A percentile compares a stretch with the other conserved stretches of the same genome.
Conservation (phyloP, 1,140 invertebrate species). For the Psilanteris sp. region DNA sequence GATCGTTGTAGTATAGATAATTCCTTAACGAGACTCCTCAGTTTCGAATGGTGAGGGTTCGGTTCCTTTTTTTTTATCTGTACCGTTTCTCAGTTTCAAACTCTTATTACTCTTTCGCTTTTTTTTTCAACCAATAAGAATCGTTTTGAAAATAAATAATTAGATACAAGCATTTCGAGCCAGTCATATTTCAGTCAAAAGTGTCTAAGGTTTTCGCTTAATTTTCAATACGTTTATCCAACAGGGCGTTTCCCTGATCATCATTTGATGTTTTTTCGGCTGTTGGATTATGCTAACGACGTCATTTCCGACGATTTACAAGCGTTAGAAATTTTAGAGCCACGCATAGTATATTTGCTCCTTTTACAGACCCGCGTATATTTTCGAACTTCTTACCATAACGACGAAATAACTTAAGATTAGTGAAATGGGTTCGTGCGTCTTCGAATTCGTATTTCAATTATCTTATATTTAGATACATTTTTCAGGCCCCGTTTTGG, state of each 20-base stretch:
- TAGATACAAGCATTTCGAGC: constrained; percentile 21
- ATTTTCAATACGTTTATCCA: constrained; percentile 28
- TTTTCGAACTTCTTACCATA: constrained; percentile 21
- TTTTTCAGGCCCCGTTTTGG: too few relatives aligned
- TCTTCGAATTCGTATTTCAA: constrained; percentile 24
- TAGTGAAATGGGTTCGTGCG: constrained; percentile 25
- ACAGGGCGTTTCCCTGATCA: constrained; percentile 38
- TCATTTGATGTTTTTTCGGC: constrained; percentile 16
- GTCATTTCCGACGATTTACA: constrained; percentile 48
- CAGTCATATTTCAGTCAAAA: constrained; percentile 25
- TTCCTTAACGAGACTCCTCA: constrained; percentile 52
- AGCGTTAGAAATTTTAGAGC: constrained; percentile 40
- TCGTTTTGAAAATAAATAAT: constrained; percentile 31
- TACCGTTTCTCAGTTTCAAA: constrained; percentile 27
- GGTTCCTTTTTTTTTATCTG: constrained; percentile 4
- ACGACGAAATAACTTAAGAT: constrained; percentile 52
- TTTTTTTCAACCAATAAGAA: constrained; percentile 4
- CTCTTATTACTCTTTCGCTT: constrained; percentile 16
- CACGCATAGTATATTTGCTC: constrained; percentile 11
- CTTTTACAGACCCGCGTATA: constrained; percentile 1
- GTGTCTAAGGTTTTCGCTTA: constrained; percentile 12
- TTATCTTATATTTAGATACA: background rate
- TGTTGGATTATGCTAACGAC: constrained; percentile 58
- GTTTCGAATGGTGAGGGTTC: constrained; percentile 33
- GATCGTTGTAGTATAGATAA: constrained; percentile 49